Evolutionary conservation across 2,888 invertebrate genomes (phyloP), one percentile per base, ranked within the genome.

Genomic region (Andrena haemorrhoa): DNA sequence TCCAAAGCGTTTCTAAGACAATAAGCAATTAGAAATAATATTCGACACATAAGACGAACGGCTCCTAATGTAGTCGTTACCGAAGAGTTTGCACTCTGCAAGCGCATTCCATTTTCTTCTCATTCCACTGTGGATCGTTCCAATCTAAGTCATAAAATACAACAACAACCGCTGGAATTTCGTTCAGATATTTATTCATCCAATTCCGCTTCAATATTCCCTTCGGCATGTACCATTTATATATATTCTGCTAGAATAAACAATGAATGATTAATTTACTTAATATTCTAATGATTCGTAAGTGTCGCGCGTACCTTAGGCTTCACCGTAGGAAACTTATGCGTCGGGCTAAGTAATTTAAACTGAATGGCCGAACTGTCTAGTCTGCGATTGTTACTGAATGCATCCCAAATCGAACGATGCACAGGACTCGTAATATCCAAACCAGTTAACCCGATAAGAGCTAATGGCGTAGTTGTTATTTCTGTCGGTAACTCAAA

Each of bases 111-210:
- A 98, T 96, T 92, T 98, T 98, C 92, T 98, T 98, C 88, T 99
- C 99, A 88, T 97, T 97, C 99, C 99, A 99, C 84, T 97, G 96
- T 0, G 96, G 95, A 94, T 99, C 99, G 93, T 98, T 98, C 99
- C 99, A 99, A 94, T 99, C 99, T 92, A 99, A 96, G 91, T 99
- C 99, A 93, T 98, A 98, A 94, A 99, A 99, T 82, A 99, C 96
- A 2, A 99, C 98, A 33, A 98, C 97, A 0, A 99, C 97, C 0
- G 99, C 97, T 8, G 99, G 99, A 84, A 99, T 95, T 76, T 97
- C 95, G 87, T 97, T 96, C 51, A 98, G 95, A 92, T 99, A 98
- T 94, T 99, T 99, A 69, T 96, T 95, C 95, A 99, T 97, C 99
- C 99, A 99, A 92, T 98, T 98, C 60, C 97, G 96, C 93, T 99